Conservation (phyloP, 1,140 invertebrate species). For the Batillaria attramentaria region DNA sequence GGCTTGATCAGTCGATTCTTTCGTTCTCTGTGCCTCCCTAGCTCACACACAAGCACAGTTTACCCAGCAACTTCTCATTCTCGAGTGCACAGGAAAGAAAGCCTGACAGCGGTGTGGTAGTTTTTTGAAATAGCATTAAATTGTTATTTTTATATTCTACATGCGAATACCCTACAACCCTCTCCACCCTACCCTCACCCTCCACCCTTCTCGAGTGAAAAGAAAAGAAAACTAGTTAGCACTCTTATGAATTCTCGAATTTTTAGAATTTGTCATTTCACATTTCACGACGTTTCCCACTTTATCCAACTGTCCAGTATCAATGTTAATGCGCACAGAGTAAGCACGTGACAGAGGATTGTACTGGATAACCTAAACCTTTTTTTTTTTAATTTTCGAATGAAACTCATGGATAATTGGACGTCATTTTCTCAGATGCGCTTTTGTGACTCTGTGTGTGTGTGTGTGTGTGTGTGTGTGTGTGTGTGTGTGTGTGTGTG, state of each 20-base stretch:
- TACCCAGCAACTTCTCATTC: neutral
- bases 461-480: neutral
- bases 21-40: neutral
- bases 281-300: neutral
- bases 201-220: no score
- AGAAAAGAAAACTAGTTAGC: no score
- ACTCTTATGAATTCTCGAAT: neutral
- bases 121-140: no score
- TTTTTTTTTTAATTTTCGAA: no score
- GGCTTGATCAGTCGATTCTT: neutral
- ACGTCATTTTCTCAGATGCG: neutral
- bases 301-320: neutral
- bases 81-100: neutral
- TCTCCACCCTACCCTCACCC: no score
- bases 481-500: neutral
- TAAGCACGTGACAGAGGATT: neutral
- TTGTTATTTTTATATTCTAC: no score
- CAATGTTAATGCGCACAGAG: neutral
- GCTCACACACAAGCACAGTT: neutral
- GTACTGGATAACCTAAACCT: neutral
- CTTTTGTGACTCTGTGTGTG: neutral
- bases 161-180: no score
- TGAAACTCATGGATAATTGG: neutral
- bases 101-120: neutral
- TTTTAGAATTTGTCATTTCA: neutral